Conservation (phyloP, 2,888 invertebrate species). For the Drosophila diplacantha region DNA sequence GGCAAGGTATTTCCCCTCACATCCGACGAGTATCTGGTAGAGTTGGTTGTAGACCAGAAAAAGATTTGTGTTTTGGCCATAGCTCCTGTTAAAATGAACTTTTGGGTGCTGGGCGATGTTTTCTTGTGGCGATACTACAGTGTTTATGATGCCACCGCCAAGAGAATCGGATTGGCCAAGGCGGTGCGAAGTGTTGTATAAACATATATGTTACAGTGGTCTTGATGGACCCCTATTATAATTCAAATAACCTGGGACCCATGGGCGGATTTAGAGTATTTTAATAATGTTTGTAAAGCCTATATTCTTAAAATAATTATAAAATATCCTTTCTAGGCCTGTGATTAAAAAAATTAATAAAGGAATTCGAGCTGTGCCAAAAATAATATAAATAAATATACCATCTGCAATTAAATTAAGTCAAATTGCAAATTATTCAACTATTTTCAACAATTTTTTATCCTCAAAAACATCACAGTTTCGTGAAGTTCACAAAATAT, state of each 20-base stretch:
- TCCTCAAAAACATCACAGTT: background rate
- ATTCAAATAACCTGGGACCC: background rate
- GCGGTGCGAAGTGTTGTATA: slow-evolving; percentile 7
- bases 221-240: background rate
- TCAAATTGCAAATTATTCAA: background rate
- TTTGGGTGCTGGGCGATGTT: slow-evolving; percentile 57
- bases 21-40: slow-evolving; percentile 42
- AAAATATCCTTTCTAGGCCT: background rate
- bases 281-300: background rate
- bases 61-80: slow-evolving; percentile 39
- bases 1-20: slow-evolving; percentile 20
- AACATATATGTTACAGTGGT: background rate
- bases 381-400: background rate
- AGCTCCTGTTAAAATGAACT: slow-evolving; percentile 28
- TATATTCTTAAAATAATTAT: background rate
- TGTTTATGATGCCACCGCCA: slow-evolving; percentile 47
- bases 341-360: background rate
- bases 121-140: slow-evolving; percentile 54
- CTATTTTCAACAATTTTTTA: background rate
- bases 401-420: background rate
- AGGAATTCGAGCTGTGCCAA: background rate
- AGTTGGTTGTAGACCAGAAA: background rate
- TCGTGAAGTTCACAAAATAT: background rate
- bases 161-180: slow-evolving; percentile 47
- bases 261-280: no score